phyloP scores from a whole-genome alignment of 2,888 invertebrate genomes.

The Priocnemis perturbator region DNA sequence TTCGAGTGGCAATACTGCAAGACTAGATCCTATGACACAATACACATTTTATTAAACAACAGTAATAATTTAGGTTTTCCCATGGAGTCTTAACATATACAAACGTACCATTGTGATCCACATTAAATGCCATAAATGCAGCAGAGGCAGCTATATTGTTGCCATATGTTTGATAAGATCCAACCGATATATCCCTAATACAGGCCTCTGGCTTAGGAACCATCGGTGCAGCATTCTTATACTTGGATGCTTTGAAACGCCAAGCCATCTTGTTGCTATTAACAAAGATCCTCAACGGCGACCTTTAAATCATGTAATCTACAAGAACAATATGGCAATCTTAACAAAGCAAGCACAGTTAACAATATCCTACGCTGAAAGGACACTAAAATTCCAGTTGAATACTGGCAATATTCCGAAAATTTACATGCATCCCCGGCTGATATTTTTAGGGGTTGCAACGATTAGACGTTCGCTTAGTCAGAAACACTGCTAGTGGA shows the following conservation, averaged over 20 bases:
- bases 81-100: not conserved
- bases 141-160: constrained; percentile 96
- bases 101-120: constrained; percentile 87
- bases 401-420: too few species aligned
- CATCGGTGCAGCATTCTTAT: constrained; percentile 97
- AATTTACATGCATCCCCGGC: too few species aligned
- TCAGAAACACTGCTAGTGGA: too few species aligned
- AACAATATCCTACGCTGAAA: not conserved
- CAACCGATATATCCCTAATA: constrained; percentile 91
- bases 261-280: constrained; percentile 83
- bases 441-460: too few species aligned
- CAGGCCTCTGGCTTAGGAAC: constrained; percentile 96
- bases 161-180: constrained; percentile 95
- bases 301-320: constrained; percentile 70
- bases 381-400: too few species aligned
- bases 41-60: not conserved
- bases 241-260: constrained; percentile 98
- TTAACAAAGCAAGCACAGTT: not conserved
- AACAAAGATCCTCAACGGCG: constrained; percentile 18
- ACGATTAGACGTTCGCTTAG: too few species aligned
- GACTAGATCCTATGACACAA: constrained; percentile 82
- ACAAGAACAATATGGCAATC: constrained; percentile 34
- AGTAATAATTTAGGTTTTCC: not conserved
- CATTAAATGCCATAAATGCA: constrained; percentile 96
- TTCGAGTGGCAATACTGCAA: constrained; percentile 91